A percentile compares a stretch with the other conserved stretches of the same genome.
These are phyloP conservation scores for Allochrocebus solatus DNA, from an alignment of 2,797 vertebrate genomes.

Conservation along the genomic window DNA sequence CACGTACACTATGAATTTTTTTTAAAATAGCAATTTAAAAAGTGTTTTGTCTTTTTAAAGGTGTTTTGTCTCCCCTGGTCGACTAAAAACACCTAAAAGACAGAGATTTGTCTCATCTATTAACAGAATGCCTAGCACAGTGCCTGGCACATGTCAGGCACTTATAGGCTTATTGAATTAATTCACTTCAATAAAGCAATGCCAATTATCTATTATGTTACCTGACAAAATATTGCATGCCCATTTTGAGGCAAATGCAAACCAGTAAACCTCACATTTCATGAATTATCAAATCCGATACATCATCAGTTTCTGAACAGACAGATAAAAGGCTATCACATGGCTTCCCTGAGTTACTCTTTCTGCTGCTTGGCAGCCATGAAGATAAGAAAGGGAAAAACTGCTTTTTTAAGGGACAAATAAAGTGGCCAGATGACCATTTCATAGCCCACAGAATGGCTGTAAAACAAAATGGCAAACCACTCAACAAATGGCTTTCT, in stretches of 20 bases:
- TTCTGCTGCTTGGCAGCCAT: background rate
- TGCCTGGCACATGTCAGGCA: background rate
- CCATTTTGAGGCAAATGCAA: conserved; percentile 19
- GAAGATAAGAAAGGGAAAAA: conserved; percentile 49
- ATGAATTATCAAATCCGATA: background rate
- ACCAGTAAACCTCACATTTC: conserved; percentile 20
- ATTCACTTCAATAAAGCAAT: conserved; percentile 3
- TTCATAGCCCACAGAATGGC: conserved; percentile 27
- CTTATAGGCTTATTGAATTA: background rate
- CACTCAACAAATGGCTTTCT: conserved; percentile 48
- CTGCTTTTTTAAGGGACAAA: conserved; percentile 43
- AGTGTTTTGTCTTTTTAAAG: too few relatives aligned
- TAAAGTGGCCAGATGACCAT: conserved; percentile 41
- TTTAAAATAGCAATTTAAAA: background rate
- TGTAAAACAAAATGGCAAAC: conserved; percentile 66
- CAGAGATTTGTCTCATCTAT: background rate
- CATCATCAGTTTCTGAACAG: background rate
- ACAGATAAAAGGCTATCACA: conserved; percentile 18
- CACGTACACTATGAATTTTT: background rate
- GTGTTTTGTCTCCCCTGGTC: background rate
- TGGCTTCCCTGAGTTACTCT: background rate
- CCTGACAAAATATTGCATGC: background rate
- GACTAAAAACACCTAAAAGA: background rate
- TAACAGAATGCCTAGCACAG: background rate
- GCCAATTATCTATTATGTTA: background rate